A percentile compares a stretch with the other conserved stretches of the same genome.
These are phyloP conservation scores for Coilia nasus DNA, from an alignment of 2,797 vertebrate species.

Conservation along the genomic window DNA sequence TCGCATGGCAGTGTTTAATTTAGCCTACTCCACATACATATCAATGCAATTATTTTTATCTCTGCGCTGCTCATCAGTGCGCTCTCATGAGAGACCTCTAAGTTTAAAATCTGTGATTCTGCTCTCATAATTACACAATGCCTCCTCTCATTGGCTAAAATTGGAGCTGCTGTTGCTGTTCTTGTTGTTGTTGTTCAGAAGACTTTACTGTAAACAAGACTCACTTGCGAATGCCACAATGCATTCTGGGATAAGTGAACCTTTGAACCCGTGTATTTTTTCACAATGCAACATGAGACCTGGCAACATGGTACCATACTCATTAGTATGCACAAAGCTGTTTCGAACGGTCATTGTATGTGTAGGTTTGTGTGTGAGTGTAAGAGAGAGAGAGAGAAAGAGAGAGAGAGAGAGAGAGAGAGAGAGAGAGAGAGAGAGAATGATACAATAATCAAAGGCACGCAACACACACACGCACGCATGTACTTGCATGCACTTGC, in stretches of 20 bases:
- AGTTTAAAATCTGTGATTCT: conserved; percentile 4
- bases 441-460: too few relatives aligned
- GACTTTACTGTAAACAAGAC: background rate
- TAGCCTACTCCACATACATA: conserved; percentile 19
- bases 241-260: background rate
- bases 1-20: conserved; percentile 12
- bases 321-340: too few relatives aligned
- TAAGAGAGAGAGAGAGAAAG: too few relatives aligned
- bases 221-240: background rate
- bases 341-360: too few relatives aligned
- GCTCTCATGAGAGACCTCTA: background rate
- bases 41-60: conserved; percentile 21
- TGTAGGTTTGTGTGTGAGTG: too few relatives aligned
- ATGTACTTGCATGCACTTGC: background rate
- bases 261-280: background rate
- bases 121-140: conserved; percentile 4
- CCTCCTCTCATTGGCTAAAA: background rate
- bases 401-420: too few relatives aligned
- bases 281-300: background rate
- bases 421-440: too few relatives aligned
- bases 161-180: background rate
- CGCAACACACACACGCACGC: background rate
- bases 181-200: background rate
- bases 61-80: background rate
- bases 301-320: too few relatives aligned